Evolutionary conservation across 2,113 vertebrate genomes (phyloP), one percentile per base, ranked within the genome.

Genomic region (Nesogale talazaci): DNA sequence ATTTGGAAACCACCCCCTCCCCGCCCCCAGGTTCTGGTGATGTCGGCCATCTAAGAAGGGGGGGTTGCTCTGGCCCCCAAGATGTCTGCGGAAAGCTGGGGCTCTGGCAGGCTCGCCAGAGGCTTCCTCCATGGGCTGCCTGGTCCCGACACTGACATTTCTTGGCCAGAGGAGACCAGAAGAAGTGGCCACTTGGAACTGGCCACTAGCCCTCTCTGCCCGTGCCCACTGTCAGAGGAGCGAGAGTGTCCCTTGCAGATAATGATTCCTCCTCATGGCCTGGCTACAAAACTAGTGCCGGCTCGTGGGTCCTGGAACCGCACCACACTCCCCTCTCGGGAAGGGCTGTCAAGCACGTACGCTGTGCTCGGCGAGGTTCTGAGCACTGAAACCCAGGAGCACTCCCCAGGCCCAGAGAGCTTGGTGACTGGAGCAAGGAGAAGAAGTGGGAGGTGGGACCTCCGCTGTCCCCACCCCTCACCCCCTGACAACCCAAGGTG

Each of bases 381-480:
- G 29, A 36, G 15, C 0, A 0, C 81, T 25, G 25, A 89, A 42
- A 6, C 29, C 67, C 31, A 72, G n/a, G 0, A 31, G 61, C 1
- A 6, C 3, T 2, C 23, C 6, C 36, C 69, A 2, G 34, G n/a
- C 17, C 19, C 63, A 1, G 3, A 5, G 19, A 46, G 11, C 29
- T 25, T 52, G 10, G 16, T 5, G 22, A 9, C 2, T 0, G 6
- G 67, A 34, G 2, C 11, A 0, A 3, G 14, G 23, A 27, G 15
- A 25, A 63, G 19, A 25, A 7, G n/a, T 16, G 3, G 56, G 8
- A 0, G 2, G 67, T 2, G 9, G 34, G 22, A 8, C 40, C 72
- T 75, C 34, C n/a, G 4, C 14, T n/a, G 67, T 17, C 25, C 34
- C 20, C 5, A 29, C 38, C 84, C 25, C 20, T 25, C 6, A 7